Percentiles rank a stretch among this genome's conserved stretches.
phyloP scores from a whole-genome alignment of 2,797 vertebrate species.

The Luscinia luscinia region DNA sequence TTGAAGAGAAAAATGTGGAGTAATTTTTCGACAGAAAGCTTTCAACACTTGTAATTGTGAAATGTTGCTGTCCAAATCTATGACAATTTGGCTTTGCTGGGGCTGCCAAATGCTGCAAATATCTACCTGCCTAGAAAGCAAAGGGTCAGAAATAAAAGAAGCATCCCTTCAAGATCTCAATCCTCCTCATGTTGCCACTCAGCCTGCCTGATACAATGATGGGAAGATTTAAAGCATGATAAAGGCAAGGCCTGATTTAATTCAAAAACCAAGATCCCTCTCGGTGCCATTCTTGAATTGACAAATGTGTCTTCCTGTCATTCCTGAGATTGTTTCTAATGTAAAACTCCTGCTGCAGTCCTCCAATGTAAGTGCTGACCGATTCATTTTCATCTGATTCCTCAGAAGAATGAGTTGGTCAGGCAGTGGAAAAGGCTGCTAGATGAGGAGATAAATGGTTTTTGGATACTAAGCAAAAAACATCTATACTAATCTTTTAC shows the following conservation, averaged over 20 bases:
- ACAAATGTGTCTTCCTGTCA: conserved; percentile 14
- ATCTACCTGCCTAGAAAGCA: neutral
- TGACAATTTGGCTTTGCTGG: conserved; percentile 29
- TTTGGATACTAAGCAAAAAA: neutral
- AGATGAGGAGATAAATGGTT: neutral
- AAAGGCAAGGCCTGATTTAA: conserved; percentile 43
- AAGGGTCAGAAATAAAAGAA: neutral
- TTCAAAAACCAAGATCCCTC: conserved; percentile 21
- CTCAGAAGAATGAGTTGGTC: neutral
- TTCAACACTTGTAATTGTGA: conserved; percentile 60
- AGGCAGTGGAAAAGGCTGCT: neutral
- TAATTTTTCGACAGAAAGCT: conserved; percentile 60
- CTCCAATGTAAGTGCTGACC: neutral
- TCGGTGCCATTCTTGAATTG: neutral
- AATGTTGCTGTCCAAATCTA: conserved; percentile 25
- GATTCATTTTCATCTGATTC: conserved; percentile 10
- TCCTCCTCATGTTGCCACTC: neutral
- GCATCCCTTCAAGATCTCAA: neutral
- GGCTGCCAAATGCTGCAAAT: conserved; percentile 38
- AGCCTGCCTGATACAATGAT: neutral
- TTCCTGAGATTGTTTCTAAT: neutral
- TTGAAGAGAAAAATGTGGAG: conserved; percentile 56
- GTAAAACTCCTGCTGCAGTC: neutral
- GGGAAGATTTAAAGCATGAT: neutral
- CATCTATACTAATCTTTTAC: neutral